Evolutionary conservation across 2,113 vertebrate species (phyloP).

Genomic region (Elachura formosa): DNA sequence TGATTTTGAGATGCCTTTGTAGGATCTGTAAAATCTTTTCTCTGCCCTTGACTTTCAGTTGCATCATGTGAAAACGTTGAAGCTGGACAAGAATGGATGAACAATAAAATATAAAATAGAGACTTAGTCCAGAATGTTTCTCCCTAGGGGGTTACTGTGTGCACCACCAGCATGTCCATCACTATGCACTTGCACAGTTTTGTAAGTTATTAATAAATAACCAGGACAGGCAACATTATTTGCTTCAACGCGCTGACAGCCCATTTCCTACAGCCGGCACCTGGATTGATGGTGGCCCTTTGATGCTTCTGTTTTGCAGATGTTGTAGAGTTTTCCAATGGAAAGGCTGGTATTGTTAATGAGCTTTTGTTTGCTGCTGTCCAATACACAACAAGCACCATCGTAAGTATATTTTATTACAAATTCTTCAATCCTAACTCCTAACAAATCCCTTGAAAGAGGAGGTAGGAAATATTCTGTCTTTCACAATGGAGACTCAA

Average conservation of each 20-base stretch:
- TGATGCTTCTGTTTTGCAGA: constrained; percentile 4
- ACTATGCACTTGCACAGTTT: not conserved
- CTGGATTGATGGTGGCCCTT: not conserved
- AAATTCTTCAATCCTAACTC: not conserved
- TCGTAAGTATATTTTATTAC: constrained; percentile 60
- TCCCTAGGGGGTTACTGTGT: not conserved
- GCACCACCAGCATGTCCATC: not conserved
- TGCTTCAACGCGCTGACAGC: not conserved
- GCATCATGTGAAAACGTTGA: not conserved
- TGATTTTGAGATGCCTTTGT: not conserved
- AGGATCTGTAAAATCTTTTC: not conserved
- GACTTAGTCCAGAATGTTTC: not conserved
- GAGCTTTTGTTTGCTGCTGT: not conserved
- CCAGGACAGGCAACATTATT: not conserved
- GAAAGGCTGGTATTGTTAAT: constrained; percentile 23
- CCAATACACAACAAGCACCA: constrained; percentile 34
- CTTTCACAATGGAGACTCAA: not conserved
- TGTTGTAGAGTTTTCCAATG: constrained; percentile 10
- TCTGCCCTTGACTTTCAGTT: not conserved
- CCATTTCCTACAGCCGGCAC: not conserved
- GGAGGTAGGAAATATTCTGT: not conserved
- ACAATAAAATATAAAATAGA: not conserved
- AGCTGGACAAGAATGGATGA: not conserved
- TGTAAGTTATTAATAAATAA: constrained; percentile 56
- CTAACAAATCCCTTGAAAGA: not conserved